phyloP scores from a whole-genome alignment of 2,797 vertebrate species.

The Chiloscyllium punctatum region DNA sequence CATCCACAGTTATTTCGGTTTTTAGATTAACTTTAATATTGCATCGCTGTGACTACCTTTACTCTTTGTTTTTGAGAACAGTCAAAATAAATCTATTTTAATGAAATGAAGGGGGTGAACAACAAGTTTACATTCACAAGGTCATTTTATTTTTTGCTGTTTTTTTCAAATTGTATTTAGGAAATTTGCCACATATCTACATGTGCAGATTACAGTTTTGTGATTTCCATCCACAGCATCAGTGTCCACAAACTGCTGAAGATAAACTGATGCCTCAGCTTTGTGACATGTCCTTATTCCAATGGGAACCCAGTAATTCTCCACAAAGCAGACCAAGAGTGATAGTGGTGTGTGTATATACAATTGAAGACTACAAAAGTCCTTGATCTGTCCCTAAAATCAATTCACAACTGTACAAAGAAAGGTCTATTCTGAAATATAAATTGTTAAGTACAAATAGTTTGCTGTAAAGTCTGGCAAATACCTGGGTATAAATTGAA shows the following conservation, averaged over 20 bases:
- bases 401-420: not conserved
- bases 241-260: not conserved
- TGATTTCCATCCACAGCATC: not conserved
- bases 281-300: not conserved
- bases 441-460: not conserved
- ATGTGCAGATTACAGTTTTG: not conserved
- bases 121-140: not conserved
- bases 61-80: not conserved
- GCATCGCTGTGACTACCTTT: not conserved
- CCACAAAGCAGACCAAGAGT: not conserved
- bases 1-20: too few relatives aligned
- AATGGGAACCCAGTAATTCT: not conserved
- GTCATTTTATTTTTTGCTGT: not conserved
- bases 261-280: not conserved
- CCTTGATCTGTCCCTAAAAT: not conserved
- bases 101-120: not conserved
- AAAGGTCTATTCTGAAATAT: not conserved
- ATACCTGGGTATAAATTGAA: not conserved
- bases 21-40: not conserved
- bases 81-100: not conserved
- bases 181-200: not conserved
- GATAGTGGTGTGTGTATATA: not conserved
- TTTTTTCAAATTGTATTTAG: not conserved
- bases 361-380: not conserved
- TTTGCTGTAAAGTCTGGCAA: not conserved